Base-by-base conservation (phyloP, 2,113 vertebrate species). In the Indicator maculatus region DNA sequence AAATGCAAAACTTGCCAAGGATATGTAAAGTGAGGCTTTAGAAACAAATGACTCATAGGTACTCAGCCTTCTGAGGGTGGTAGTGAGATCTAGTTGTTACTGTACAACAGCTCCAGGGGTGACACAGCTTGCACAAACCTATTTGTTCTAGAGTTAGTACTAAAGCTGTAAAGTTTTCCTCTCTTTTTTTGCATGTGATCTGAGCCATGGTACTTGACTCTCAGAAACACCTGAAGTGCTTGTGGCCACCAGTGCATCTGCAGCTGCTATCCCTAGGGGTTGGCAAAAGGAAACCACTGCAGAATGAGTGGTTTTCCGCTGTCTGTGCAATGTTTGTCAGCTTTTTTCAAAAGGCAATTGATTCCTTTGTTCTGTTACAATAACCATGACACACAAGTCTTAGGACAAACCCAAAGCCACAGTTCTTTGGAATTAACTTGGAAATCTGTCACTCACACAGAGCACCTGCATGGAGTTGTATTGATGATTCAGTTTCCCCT, bases 281-380 rank as follows among this genome's bases (percentile, higher is more conserved):
- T 80, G 71, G 38, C 91, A 88, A 47, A 77, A 93, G 84, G 93
- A 92, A 95, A 92, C 81, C 87, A 66, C 94, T 93, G 92, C 84
- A 86, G 60, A 85, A 80, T 2, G 26, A 87, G 87, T 74, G 89
- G 73, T 73, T 96, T 96, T 95, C 91, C 44, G 44, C 86, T 52
- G 52, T 91, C 91, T 94, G 3, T 71, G 71, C 45, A 59, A 11
- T 30, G 47, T 87, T 91, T 38, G 27, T 66, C 74, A 59, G 50
- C 59, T 11, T 89, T 87, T 83, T 73, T 59, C 84, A 77, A 80
- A 70, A 85, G n/a, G 60, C 17, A 77, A 44, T 12, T 6, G n/a
- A 18, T 36, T 77, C 16, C 24, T 60, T 83, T 72, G 72, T 26
- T 8, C 11, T n/a, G 31, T 47, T 45, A 8, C 14, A 38, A 1